These are phyloP conservation scores for Strigamia crassipes DNA, from an alignment of 2,888 invertebrate species.

Conservation along the genomic window DNA sequence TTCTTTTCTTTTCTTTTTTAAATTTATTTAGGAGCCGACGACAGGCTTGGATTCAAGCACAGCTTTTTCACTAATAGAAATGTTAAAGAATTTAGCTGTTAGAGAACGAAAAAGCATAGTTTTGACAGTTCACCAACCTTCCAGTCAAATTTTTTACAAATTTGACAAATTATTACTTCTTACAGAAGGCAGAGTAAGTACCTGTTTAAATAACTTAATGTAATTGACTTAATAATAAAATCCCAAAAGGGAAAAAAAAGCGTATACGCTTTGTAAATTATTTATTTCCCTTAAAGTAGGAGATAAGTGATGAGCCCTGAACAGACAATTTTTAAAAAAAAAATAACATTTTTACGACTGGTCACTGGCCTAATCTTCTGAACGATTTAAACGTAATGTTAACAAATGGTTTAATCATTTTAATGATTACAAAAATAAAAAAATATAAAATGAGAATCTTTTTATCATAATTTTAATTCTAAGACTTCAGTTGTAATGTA, in stretches of 20 bases:
- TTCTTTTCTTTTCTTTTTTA: slow-evolving; percentile 13
- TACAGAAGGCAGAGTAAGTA: slow-evolving; percentile 65
- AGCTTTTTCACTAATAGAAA: slow-evolving; percentile 73
- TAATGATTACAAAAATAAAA: background rate
- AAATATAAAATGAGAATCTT: background rate
- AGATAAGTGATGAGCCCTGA: background rate
- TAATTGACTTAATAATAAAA: background rate
- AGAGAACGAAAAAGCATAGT: slow-evolving; percentile 78
- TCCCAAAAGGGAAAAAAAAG: background rate
- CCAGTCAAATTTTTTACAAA: slow-evolving; percentile 81
- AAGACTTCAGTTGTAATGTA: background rate
- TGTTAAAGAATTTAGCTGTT: slow-evolving; percentile 73
- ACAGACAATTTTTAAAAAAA: background rate
- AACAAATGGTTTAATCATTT: slow-evolving; percentile 26
- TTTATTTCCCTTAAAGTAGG: background rate
- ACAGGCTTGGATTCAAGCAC: slow-evolving; percentile 81
- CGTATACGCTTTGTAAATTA: background rate
- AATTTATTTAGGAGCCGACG: slow-evolving; percentile 71
- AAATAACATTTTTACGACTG: background rate
- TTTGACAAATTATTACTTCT: slow-evolving; percentile 72
- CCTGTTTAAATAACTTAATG: background rate
- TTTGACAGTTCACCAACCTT: slow-evolving; percentile 80
- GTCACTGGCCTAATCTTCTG: background rate
- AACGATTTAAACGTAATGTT: background rate
- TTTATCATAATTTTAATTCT: background rate